Evolutionary conservation across 2,888 invertebrate genomes (phyloP).

Genomic region (Luperina testacea): DNA sequence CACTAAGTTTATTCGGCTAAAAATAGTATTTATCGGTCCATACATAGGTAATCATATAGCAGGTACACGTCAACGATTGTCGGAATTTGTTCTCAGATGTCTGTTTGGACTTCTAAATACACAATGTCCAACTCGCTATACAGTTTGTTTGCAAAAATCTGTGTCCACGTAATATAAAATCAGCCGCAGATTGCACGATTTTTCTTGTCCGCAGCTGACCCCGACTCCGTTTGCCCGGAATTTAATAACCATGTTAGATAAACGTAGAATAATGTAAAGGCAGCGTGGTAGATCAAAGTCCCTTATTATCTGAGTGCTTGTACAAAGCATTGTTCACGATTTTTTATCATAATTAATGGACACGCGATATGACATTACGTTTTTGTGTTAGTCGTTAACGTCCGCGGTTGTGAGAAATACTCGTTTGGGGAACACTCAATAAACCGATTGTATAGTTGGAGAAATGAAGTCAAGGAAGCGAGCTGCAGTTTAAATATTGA

Average conservation of each 20-base stretch:
- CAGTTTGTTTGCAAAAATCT: slow-evolving; percentile 20
- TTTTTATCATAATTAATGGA: slow-evolving; percentile 60
- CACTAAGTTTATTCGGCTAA: slow-evolving; percentile 6
- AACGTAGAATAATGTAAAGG: slow-evolving; percentile 52
- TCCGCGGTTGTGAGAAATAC: slow-evolving; percentile 31
- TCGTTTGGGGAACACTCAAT: slow-evolving; percentile 9
- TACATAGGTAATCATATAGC: background rate
- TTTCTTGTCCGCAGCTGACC: slow-evolving; percentile 33
- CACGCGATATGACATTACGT: slow-evolving; percentile 57
- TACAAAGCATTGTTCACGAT: slow-evolving; percentile 54
- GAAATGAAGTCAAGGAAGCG: background rate
- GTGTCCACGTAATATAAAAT: slow-evolving; percentile 38
- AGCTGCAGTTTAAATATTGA: slow-evolving; percentile 14
- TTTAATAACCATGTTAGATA: slow-evolving; percentile 69
- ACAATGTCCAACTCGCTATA: background rate
- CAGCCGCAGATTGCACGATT: slow-evolving; percentile 26
- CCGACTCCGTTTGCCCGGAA: slow-evolving; percentile 51
- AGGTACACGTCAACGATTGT: background rate
- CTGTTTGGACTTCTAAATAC: background rate
- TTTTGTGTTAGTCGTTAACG: slow-evolving; percentile 42
- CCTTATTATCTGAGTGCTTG: slow-evolving; percentile 59
- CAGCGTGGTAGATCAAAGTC: slow-evolving; percentile 55
- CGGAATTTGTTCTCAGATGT: background rate
- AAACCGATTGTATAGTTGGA: slow-evolving; percentile 3
- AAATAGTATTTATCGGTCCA: background rate